Evolutionary conservation across 2,888 invertebrate genomes (phyloP).

Genomic region (Punctoribates punctum): DNA sequence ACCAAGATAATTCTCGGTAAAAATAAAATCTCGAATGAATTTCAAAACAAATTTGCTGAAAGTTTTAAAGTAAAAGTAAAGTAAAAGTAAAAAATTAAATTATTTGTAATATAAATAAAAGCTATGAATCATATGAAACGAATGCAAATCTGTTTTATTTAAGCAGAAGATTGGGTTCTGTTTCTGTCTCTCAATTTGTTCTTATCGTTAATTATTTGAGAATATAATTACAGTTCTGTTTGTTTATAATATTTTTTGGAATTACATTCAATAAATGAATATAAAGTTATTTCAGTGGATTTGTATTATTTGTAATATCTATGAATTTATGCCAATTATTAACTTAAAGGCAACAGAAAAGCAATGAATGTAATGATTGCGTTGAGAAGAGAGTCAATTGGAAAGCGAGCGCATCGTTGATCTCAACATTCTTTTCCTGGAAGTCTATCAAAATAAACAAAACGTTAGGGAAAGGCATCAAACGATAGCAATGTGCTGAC

Average conservation of each 20-base stretch:
- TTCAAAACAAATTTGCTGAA: neutral
- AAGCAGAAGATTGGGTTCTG: neutral
- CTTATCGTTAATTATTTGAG: constrained; percentile 21
- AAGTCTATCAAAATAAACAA: constrained; percentile 36
- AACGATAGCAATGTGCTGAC: constrained; percentile 8
- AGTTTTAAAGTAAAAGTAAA: no score
- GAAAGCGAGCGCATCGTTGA: constrained; percentile 12
- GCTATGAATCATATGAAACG: neutral
- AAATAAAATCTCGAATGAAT: no score
- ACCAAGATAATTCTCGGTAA: no score
- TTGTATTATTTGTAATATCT: constrained; percentile 8
- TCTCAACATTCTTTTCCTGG: constrained; percentile 29
- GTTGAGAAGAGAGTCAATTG: neutral
- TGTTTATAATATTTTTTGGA: constrained; percentile 16
- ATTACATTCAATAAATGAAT: constrained; percentile 34
- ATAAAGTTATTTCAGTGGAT: constrained; percentile 35
- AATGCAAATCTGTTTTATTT: constrained; percentile 36
- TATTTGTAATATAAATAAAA: neutral
- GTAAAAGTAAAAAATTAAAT: neutral
- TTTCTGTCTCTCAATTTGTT: neutral
- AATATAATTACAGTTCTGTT: constrained; percentile 29
- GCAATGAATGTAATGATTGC: constrained; percentile 1
- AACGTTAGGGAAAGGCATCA: constrained; percentile 18
- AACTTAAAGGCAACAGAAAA: constrained; percentile 26
- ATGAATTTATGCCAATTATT: constrained; percentile 33